Evolutionary conservation across 2,113 vertebrate species (phyloP).

Genomic region (Neopipo cinnamomea): DNA sequence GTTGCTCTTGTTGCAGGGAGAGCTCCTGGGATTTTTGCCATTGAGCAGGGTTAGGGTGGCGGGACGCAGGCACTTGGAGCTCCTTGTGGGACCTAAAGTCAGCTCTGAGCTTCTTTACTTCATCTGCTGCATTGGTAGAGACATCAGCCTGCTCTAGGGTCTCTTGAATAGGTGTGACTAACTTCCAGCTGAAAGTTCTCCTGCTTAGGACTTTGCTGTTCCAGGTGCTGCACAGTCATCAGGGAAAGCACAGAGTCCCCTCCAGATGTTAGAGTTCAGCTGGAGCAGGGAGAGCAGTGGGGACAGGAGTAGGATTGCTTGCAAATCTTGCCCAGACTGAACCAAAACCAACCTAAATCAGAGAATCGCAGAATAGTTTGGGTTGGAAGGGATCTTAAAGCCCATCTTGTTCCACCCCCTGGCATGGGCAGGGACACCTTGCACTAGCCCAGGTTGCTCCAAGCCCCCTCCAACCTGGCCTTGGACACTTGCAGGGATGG

Average conservation of each 20-base stretch:
- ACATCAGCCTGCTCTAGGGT: not conserved
- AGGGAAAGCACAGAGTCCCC: not conserved
- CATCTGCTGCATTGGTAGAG: not conserved
- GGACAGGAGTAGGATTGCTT: not conserved
- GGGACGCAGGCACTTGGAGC: too few relatives aligned
- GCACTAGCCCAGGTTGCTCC: accelerated
- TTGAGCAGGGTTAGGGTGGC: not conserved
- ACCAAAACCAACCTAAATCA: not conserved
- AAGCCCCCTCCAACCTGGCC: not conserved
- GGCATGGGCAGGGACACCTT: not conserved
- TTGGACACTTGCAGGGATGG: not conserved
- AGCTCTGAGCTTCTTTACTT: not conserved
- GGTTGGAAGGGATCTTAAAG: not conserved
- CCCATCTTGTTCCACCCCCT: not conserved
- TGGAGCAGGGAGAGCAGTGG: not conserved
- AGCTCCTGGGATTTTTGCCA: not conserved
- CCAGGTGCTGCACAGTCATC: not conserved
- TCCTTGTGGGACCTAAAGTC: not conserved
- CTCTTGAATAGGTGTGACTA: not conserved
- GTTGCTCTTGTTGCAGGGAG: accelerated
- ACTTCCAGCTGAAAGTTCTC: not conserved
- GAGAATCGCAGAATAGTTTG: not conserved
- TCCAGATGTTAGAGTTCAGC: not conserved
- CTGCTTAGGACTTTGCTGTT: not conserved
- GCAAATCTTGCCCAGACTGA: not conserved